phyloP scores from a whole-genome alignment of 2,888 invertebrate species.

The Eupithecia subfuscata region DNA sequence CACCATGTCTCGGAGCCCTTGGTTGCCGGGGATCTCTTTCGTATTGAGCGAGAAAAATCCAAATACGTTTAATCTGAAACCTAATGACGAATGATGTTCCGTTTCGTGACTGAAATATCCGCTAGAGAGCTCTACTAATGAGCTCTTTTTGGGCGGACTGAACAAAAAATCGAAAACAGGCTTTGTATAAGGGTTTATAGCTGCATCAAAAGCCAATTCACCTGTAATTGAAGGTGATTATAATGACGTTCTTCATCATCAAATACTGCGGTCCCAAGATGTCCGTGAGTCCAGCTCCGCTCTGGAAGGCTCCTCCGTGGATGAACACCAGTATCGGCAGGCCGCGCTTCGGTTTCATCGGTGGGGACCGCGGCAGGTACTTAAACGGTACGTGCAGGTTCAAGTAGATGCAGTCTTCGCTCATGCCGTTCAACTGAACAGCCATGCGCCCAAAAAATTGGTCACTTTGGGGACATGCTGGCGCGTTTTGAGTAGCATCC shows the following conservation, averaged over 20 bases:
- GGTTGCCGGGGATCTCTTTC: conserved; percentile 54
- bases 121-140: too few species aligned
- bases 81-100: not conserved
- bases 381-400: conserved; percentile 44
- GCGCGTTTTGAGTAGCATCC: conserved; percentile 80
- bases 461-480: conserved; percentile 82
- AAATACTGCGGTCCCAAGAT: conserved; percentile 46
- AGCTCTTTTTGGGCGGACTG: not conserved
- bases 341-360: not conserved
- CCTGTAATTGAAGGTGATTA: conserved; percentile 68
- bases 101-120: not conserved
- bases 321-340: conserved; percentile 40
- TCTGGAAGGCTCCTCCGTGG: conserved; percentile 38
- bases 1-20: conserved; percentile 51
- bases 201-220: conserved; percentile 9
- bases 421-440: conserved; percentile 43
- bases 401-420: conserved; percentile 56
- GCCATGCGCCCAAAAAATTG: conserved; percentile 48
- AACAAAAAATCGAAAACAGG: not conserved
- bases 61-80: conserved; percentile 47
- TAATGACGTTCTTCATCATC: conserved; percentile 51
- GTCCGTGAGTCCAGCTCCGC: conserved; percentile 37
- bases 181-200: not conserved
- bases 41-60: conserved; percentile 58
- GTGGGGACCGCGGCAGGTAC: conserved; percentile 1